phyloP scores from a whole-genome alignment of 1,140 invertebrate species.

The Cephus cinctus region DNA sequence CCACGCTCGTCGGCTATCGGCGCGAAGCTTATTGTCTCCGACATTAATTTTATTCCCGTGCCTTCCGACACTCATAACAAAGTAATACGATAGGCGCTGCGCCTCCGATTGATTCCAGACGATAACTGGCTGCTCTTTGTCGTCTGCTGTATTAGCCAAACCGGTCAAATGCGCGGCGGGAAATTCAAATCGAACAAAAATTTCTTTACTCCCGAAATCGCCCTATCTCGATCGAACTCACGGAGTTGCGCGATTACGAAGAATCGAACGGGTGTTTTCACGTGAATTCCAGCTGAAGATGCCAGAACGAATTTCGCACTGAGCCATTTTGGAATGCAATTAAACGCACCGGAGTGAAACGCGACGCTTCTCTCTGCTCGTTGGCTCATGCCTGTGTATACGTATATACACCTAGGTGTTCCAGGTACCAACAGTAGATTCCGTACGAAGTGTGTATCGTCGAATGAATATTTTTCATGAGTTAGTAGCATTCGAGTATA shows the following conservation, averaged over 20 bases:
- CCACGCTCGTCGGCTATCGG: background rate
- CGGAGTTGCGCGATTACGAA: too few species aligned
- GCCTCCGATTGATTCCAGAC: background rate
- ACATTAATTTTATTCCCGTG: conserved; percentile 11
- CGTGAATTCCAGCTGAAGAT: too few species aligned
- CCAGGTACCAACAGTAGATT: background rate
- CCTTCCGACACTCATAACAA: background rate
- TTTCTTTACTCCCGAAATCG: too few species aligned
- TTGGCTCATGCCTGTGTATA: background rate
- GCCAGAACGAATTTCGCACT: conserved; percentile 28
- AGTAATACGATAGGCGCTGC: background rate
- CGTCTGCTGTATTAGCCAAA: too few species aligned
- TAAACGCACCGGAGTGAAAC: conserved; percentile 50
- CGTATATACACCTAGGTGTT: background rate
- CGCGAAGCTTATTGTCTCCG: conserved; percentile 4
- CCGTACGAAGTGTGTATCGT: too few species aligned
- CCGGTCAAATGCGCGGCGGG: too few species aligned
- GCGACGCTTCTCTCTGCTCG: conserved; percentile 18
- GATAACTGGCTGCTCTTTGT: background rate
- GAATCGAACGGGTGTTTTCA: too few species aligned
- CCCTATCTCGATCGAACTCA: too few species aligned
- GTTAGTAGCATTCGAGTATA: too few species aligned
- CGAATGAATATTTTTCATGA: too few species aligned
- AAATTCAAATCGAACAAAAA: too few species aligned
- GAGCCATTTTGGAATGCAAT: conserved; percentile 51